These are phyloP conservation scores for Tinea trinotella DNA, from an alignment of 2,888 invertebrate species.

Conservation along the genomic window DNA sequence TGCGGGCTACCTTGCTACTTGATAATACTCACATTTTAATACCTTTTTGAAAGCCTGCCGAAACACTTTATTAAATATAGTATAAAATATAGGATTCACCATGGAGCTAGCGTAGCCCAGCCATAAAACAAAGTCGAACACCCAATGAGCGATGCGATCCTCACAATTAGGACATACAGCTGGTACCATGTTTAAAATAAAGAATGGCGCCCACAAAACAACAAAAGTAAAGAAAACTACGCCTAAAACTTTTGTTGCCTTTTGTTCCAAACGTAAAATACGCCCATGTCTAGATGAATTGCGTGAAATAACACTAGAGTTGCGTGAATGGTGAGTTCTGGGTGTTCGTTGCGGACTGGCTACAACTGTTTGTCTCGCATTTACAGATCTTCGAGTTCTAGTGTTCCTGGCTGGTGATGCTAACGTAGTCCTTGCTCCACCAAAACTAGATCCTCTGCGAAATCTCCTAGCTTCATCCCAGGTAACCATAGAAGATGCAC, in stretches of 20 bases:
- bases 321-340: conserved; percentile 82
- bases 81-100: conserved; percentile 97
- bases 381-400: conserved; percentile 49
- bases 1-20: conserved; percentile 60
- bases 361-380: conserved; percentile 39
- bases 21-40: conserved; percentile 81
- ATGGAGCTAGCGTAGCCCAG: conserved; percentile 94
- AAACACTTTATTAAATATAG: conserved; percentile 95
- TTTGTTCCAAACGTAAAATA: conserved; percentile 91
- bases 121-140: conserved; percentile 92
- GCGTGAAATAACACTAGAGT: conserved; percentile 85
- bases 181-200: conserved; percentile 89
- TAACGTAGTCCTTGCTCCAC: conserved; percentile 75
- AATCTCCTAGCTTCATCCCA: conserved; percentile 79
- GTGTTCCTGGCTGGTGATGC: conserved; percentile 64
- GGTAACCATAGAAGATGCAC: conserved; percentile 84
- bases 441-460: conserved; percentile 81
- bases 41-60: conserved; percentile 92
- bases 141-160: conserved; percentile 80
- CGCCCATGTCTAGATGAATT: conserved; percentile 87
- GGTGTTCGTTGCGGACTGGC: conserved; percentile 65
- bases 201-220: conserved; percentile 96
- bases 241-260: conserved; percentile 95
- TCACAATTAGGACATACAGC: conserved; percentile 88
- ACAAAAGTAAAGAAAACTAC: conserved; percentile 96